Evolutionary conservation across 2,797 vertebrate species (phyloP).

Genomic region (Octomys mimax): DNA sequence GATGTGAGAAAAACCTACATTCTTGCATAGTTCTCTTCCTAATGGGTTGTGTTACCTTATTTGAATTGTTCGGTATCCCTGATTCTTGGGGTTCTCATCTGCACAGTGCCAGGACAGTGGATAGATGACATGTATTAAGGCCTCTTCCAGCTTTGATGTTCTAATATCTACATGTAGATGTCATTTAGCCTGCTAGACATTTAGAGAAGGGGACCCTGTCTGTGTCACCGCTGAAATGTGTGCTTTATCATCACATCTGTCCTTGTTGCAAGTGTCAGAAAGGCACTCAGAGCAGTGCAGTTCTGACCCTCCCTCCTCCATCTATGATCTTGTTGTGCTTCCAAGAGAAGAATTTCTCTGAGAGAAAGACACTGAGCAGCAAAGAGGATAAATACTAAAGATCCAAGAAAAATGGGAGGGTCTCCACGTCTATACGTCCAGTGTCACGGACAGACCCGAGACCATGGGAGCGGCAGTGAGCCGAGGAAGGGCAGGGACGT

Average conservation of each 20-base stretch:
- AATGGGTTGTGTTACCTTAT: not conserved
- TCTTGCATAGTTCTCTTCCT: constrained; percentile 5
- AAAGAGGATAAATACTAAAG: not conserved
- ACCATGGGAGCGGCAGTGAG: not conserved
- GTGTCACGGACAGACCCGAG: not conserved
- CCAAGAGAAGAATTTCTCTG: not conserved
- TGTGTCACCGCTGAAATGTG: not conserved
- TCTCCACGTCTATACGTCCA: not conserved
- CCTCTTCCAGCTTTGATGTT: not conserved
- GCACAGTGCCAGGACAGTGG: not conserved
- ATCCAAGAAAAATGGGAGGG: not conserved
- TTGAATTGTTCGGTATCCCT: not conserved
- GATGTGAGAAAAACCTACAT: not conserved
- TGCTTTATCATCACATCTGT: constrained; percentile 21
- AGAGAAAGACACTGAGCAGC: not conserved
- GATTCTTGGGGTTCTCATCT: not conserved
- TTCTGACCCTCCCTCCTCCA: not conserved
- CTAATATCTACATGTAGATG: constrained; percentile 25
- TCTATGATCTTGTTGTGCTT: constrained; percentile 19
- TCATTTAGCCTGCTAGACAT: not conserved
- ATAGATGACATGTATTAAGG: not conserved
- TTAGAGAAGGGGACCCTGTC: not conserved
- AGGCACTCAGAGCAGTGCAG: not conserved
- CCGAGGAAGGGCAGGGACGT: not conserved
- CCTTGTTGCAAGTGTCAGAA: not conserved